Base-by-base conservation (phyloP, 2,888 invertebrate species). In the Steinernema carpocapsae region DNA sequence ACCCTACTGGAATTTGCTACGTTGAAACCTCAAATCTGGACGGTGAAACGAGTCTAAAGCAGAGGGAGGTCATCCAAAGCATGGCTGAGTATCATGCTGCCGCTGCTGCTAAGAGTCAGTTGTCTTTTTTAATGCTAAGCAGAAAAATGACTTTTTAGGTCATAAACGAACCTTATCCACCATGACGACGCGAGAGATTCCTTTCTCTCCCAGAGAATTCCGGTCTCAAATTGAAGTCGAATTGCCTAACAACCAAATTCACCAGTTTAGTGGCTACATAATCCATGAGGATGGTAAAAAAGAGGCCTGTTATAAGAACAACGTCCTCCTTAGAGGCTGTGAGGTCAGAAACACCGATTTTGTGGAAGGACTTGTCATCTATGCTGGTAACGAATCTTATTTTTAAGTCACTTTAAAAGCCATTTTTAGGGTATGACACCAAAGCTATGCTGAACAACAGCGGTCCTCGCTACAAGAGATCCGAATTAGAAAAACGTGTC, bases 371-470 rank as follows among this genome's bases (percentile, higher is more conserved):
- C 93, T 97, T 87, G 95, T 96, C 70, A 93, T 97, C 72, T 97
- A 97, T 90, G 95, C 94, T 80, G 93, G 92, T 91, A 88, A 87
- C 6, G 4, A 37, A 3, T 10, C 37, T 6, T 37, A 3, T 37
- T 10, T 10, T 37, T 37, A 10, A 37, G 37, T 37, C 10, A 6
- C 37, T 6, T 73, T 10, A 17, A 3, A 29, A 24, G 73, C 76
- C 32, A 43, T 70, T 82, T 87, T 22, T 88, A 91, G 94, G 96
- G 76, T 94, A 94, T 88, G 97, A 97, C 90, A 96, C 96, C 22
- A 97, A 97, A 89, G 94, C 96, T 10, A 94, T 97, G 94, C 91
- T 97, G 76, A 97, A 97, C 89, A 96, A 96, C 89, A 94, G 94
- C 81, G 95, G 95, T 51, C 95, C 96, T 74, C 91, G 96, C 70